Evolutionary conservation across 2,797 vertebrate species (phyloP).

Genomic region (Neopelma chrysocephalum): DNA sequence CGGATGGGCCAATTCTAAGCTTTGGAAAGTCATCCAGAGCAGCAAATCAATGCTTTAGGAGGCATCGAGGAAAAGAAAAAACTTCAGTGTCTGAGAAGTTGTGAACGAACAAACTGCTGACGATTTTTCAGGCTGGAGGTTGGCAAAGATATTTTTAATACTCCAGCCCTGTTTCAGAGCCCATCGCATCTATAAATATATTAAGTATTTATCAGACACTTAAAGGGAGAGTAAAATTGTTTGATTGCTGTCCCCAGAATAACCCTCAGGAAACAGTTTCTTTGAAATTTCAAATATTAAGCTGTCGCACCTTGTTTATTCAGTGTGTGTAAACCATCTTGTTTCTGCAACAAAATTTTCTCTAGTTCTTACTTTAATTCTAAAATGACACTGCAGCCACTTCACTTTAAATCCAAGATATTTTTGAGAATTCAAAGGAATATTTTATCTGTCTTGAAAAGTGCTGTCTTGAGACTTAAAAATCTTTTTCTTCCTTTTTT

Average conservation of each 20-base stretch:
- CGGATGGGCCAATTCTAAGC: slow-evolving; percentile 37
- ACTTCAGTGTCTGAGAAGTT: background rate
- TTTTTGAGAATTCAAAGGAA: background rate
- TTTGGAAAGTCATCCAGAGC: slow-evolving; percentile 27
- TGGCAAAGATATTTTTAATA: background rate
- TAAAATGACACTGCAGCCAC: background rate
- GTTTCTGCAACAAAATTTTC: background rate
- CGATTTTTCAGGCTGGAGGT: background rate
- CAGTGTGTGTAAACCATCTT: background rate
- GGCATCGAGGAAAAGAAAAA: background rate
- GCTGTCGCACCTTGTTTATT: background rate
- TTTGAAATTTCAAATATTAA: background rate
- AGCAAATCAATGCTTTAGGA: slow-evolving; percentile 14
- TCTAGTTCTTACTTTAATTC: background rate
- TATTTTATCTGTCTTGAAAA: background rate
- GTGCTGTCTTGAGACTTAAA: background rate
- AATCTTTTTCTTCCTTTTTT: background rate
- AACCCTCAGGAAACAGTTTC: background rate
- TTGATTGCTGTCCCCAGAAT: background rate
- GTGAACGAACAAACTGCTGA: background rate
- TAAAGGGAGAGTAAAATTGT: background rate
- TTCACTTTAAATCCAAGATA: background rate
- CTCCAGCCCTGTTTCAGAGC: background rate
- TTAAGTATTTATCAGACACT: background rate
- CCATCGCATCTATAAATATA: background rate